Evolutionary conservation across 2,888 invertebrate species (phyloP).

Genomic region (Lasioglossum malachurum): DNA sequence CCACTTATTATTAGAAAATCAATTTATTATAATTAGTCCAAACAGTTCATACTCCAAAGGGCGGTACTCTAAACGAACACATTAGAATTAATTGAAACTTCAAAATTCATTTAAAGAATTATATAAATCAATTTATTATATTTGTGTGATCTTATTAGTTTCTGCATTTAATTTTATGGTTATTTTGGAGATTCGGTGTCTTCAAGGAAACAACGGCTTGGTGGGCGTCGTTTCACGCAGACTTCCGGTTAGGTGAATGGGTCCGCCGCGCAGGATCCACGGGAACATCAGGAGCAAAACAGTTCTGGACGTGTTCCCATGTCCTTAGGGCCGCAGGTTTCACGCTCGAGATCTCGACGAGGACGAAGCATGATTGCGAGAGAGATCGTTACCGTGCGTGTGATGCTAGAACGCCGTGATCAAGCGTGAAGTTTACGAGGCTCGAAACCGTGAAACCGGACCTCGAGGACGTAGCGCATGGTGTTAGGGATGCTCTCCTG

Average conservation of each 20-base stretch:
- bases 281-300: neutral
- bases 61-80: neutral
- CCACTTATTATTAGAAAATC: neutral
- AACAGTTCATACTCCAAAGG: neutral
- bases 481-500: constrained; percentile 36
- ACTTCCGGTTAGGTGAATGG: constrained; percentile 12
- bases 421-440: constrained; percentile 64
- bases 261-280: constrained; percentile 47
- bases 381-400: constrained; percentile 54
- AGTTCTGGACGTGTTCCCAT: neutral
- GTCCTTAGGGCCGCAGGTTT: constrained; percentile 36
- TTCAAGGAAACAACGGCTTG: constrained; percentile 30
- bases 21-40: neutral
- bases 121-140: too few relatives aligned
- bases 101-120: too few relatives aligned
- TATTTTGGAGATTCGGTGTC: neutral
- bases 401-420: constrained; percentile 46
- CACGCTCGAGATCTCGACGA: constrained; percentile 57
- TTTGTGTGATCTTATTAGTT: neutral
- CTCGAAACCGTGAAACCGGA: constrained; percentile 64
- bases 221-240: constrained; percentile 36
- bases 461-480: constrained; percentile 35
- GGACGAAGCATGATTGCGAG: constrained; percentile 52
- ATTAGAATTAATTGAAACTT: neutral
- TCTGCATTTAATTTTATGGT: neutral